These are phyloP conservation scores for Trichopoda pennipes DNA, from an alignment of 2,888 invertebrate species.

Conservation along the genomic window DNA sequence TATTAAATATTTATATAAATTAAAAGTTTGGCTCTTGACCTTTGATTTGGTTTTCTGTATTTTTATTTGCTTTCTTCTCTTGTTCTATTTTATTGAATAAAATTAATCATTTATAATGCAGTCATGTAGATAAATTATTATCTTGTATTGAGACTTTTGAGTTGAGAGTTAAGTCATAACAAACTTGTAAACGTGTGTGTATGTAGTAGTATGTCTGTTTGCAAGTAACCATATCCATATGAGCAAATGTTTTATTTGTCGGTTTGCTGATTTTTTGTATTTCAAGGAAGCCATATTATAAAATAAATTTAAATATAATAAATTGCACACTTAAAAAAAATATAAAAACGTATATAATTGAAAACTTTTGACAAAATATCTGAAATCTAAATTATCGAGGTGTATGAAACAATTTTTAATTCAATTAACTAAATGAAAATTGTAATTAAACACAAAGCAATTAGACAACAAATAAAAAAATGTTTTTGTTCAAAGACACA, in stretches of 20 bases:
- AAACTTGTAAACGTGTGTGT: constrained; percentile 46
- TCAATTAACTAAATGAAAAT: no score
- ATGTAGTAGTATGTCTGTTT: neutral
- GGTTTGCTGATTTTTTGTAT: neutral
- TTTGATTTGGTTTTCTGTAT: constrained; percentile 27
- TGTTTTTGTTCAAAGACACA: no score
- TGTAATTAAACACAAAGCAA: no score
- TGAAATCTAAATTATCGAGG: no score
- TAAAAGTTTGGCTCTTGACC: constrained; percentile 15
- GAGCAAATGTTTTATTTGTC: neutral
- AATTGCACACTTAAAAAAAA: constrained; percentile 19
- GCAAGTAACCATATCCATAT: neutral
- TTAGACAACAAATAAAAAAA: no score
- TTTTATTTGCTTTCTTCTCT: neutral
- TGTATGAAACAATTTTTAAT: no score
- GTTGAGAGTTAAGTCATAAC: constrained; percentile 58
- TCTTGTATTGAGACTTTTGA: constrained; percentile 59
- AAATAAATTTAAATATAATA: constrained; percentile 1
- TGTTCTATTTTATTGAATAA: neutral
- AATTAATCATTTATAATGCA: constrained; percentile 46
- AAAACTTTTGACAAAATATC: no score
- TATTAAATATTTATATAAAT: constrained; percentile 13
- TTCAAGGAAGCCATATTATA: constrained; percentile 15
- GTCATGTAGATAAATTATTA: constrained; percentile 58
- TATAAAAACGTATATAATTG: no score